Evolutionary conservation across 2,888 invertebrate genomes (phyloP), one percentile per base, ranked within the genome.

Genomic region (Aplocera efformata): DNA sequence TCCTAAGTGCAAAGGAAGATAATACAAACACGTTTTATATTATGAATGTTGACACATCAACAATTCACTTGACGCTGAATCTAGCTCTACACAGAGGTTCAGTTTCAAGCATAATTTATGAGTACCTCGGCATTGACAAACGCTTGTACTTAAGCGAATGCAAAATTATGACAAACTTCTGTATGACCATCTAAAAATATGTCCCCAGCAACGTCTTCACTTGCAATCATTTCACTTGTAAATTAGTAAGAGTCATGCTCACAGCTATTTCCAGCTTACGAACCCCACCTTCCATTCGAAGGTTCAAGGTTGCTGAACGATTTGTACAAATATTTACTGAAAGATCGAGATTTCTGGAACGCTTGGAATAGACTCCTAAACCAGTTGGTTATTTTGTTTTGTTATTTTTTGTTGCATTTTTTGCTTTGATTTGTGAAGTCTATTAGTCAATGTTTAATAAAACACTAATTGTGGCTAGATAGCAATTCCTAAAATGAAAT

Each of bases 311-410:
- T 40, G 43, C 40, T 52, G 44, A 48, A 43, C 41, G 56, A 49
- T 53, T 56, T 46, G 49, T 55, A 58, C 56, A 59, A 63, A 63
- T 58, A 60, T 63, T 63, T 63, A 63, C 51, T 58, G 40, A 39
- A 35, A 33, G 31, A 49, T 38, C 35, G 32, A 28, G 42, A 43
- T 41, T 37, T 21, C 32, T 40, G 40, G 35, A 40, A 36, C 28
- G 35, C 17, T 40, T 30, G 25, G 17, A 36, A 45, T 40, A 40
- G 40, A 40, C 10, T 17, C 3, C 13, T 3, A 5, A 17, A 17
- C 13, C 13, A 17, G 5, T 17, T 17, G 13, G 13, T 17, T 17
- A n/a, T n/a, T n/a, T n/a, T n/a, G n/a, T n/a, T n/a, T n/a, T n/a
- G n/a, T n/a, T 17, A 17, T 17, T 17, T 17, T 17, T 17, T 17